Conservation (phyloP, 2,113 vertebrate genomes). For the Eurystomus gularis region DNA sequence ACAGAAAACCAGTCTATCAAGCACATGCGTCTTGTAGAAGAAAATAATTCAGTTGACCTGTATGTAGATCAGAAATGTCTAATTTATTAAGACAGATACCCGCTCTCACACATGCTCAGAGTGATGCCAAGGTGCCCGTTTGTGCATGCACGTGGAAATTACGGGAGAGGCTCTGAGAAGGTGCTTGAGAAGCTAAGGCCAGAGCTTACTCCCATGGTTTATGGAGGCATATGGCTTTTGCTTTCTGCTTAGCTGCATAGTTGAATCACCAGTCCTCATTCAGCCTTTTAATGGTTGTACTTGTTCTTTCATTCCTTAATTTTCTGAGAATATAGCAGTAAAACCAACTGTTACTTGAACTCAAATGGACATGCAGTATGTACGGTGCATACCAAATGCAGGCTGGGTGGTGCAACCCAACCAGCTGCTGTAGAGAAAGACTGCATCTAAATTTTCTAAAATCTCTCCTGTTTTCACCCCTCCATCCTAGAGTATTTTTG, state of each 20-base stretch:
- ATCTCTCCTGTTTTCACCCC: not conserved
- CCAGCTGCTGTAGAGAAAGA: not conserved
- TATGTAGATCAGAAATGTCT: not conserved
- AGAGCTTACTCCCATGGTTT: not conserved
- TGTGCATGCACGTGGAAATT: fast-evolving
- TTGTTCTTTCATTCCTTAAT: not conserved
- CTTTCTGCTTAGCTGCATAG: not conserved
- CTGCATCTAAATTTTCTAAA: not conserved
- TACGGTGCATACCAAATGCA: not conserved
- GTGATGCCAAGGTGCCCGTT: not conserved
- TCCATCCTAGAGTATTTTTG: not conserved
- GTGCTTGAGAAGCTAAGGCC: not conserved
- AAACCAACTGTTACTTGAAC: not conserved
- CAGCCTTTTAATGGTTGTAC: not conserved
- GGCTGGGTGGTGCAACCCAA: not conserved
- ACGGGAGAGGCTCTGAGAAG: not conserved
- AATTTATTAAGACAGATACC: not conserved
- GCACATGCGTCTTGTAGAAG: not conserved
- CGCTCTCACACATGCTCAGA: not conserved
- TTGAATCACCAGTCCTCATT: not conserved
- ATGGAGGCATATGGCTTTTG: not conserved
- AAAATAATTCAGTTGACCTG: not conserved
- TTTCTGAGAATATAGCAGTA: not conserved
- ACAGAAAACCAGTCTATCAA: not conserved
- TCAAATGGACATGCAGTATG: not conserved